These are phyloP conservation scores for Origma solitaria DNA, from an alignment of 2,113 vertebrate genomes.

Conservation along the genomic window DNA sequence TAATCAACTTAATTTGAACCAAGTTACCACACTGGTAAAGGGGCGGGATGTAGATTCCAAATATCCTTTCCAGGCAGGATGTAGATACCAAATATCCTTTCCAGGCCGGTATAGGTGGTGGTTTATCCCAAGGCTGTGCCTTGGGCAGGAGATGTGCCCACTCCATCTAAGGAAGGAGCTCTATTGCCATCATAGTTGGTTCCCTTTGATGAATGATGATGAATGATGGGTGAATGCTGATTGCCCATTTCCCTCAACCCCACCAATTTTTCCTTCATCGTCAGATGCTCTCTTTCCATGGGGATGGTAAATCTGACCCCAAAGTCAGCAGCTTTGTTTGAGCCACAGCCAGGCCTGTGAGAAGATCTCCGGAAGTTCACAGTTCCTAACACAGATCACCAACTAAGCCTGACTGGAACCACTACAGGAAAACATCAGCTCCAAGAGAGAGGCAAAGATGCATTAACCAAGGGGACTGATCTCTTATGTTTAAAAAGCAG, in stretches of 20 bases:
- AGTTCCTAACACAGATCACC: background rate
- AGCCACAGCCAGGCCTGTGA: background rate
- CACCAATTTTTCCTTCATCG: background rate
- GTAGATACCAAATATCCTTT: background rate
- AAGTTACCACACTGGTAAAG: background rate
- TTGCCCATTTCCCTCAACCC: background rate
- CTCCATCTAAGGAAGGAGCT: background rate
- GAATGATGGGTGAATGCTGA: background rate
- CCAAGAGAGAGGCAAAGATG: background rate
- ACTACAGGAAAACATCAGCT: background rate
- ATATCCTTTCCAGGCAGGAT: background rate
- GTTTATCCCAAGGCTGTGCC: background rate
- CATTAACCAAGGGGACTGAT: background rate
- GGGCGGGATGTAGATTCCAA: background rate
- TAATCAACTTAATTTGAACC: background rate
- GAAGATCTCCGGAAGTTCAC: background rate
- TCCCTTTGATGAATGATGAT: too few species aligned
- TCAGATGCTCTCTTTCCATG: background rate
- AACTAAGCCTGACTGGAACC: background rate
- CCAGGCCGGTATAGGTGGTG: background rate
- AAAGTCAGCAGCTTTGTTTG: background rate
- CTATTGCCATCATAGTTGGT: background rate
- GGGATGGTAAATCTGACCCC: background rate
- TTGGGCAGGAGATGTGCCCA: background rate
- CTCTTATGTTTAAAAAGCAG: background rate